These are phyloP conservation scores for Stegostoma tigrinum DNA, from an alignment of 2,113 vertebrate genomes.

Conservation along the genomic window DNA sequence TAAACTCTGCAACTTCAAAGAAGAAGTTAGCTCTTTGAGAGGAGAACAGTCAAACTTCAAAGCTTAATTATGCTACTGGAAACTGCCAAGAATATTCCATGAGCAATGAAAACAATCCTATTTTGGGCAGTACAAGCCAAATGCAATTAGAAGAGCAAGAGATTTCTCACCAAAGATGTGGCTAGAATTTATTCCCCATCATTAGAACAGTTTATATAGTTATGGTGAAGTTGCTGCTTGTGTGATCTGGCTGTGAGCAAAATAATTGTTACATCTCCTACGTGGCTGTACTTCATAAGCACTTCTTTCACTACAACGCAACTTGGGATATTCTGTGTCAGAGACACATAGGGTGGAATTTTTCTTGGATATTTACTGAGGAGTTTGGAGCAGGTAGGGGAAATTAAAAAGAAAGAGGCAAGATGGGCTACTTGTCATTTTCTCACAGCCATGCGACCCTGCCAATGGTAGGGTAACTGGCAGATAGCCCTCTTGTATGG, in stretches of 20 bases:
- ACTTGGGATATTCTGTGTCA: not conserved
- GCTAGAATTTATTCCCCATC: not conserved
- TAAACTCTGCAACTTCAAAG: not conserved
- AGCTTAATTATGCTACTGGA: not conserved
- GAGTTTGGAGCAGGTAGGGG: not conserved
- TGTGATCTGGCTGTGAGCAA: not conserved
- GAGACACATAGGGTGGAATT: not conserved
- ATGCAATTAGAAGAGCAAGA: not conserved
- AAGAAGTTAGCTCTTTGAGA: not conserved
- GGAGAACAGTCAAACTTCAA: not conserved
- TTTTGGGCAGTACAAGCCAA: not conserved
- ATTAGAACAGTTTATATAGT: not conserved
- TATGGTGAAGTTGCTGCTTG: not conserved
- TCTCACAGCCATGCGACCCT: not conserved
- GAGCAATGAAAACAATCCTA: not conserved
- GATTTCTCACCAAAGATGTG: not conserved
- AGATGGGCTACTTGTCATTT: not conserved
- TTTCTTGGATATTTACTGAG: not conserved
- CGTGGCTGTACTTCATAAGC: not conserved
- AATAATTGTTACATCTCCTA: not conserved
- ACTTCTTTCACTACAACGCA: not conserved
- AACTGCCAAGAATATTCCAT: not conserved
- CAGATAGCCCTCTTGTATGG: not conserved
- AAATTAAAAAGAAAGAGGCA: not conserved
- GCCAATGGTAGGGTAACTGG: not conserved